A percentile compares a stretch with the other conserved stretches of the same genome.
These are phyloP conservation scores for Steromphala cineraria DNA, from an alignment of 2,888 invertebrate genomes.

Conservation along the genomic window DNA sequence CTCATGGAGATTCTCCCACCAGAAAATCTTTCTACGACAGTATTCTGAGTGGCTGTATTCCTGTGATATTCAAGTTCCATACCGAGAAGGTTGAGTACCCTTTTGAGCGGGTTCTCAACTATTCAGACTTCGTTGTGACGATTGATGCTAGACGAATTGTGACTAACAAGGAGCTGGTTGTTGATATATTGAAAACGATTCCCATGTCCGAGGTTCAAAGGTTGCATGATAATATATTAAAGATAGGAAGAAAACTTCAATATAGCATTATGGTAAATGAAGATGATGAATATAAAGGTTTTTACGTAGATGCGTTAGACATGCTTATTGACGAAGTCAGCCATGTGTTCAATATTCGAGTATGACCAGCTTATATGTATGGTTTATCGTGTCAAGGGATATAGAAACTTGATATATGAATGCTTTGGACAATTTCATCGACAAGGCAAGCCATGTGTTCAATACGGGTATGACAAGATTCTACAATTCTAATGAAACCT, in stretches of 20 bases:
- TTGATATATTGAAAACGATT: not conserved
- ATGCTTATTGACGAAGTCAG: not conserved
- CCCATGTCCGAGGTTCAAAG: not conserved
- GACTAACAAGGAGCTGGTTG: not conserved
- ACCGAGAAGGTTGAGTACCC: slow-evolving; percentile 44
- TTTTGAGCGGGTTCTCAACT: slow-evolving; percentile 41
- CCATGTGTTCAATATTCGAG: not conserved
- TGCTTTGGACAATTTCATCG: not conserved
- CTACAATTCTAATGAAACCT: no score
- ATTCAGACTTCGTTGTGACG: slow-evolving; percentile 22
- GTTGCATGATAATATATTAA: not conserved
- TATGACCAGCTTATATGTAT: no score
- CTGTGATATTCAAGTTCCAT: slow-evolving; percentile 32
- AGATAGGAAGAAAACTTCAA: not conserved
- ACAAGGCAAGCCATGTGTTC: not conserved
- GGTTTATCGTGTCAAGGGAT: no score
- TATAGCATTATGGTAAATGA: not conserved
- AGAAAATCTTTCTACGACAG: slow-evolving; percentile 51
- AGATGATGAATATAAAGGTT: not conserved
- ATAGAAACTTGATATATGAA: no score
- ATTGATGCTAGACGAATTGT: not conserved
- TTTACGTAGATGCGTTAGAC: not conserved
- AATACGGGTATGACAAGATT: not conserved
- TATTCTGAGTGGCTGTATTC: slow-evolving; percentile 47
- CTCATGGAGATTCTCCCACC: slow-evolving; percentile 49